Evolutionary conservation across 2,113 vertebrate genomes (phyloP).

Genomic region (Catagonus wagneri): DNA sequence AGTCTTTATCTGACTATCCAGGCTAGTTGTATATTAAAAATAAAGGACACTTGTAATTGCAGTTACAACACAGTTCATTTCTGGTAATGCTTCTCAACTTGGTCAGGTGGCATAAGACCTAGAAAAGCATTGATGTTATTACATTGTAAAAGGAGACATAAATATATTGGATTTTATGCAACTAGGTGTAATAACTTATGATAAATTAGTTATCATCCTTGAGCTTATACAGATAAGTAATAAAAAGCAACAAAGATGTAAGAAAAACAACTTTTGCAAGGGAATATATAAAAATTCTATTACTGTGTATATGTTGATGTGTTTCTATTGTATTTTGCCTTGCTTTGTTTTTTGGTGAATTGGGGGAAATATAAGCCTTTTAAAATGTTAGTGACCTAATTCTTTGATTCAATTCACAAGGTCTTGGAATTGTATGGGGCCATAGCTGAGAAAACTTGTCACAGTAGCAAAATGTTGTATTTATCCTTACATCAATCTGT

Average conservation of each 20-base stretch:
- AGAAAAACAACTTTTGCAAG: neutral
- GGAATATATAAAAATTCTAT: neutral
- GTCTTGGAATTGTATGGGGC: neutral
- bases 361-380: neutral
- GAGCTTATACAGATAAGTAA: neutral
- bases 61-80: neutral
- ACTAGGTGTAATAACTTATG: neutral
- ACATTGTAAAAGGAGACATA: neutral
- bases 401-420: neutral
- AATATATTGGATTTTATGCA: neutral
- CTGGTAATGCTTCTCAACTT: neutral
- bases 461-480: neutral
- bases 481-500: neutral
- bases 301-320: neutral
- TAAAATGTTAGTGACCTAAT: constrained; percentile 14
- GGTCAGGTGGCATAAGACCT: neutral
- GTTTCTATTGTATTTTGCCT: neutral
- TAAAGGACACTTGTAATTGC: neutral
- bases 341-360: neutral
- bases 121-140: neutral
- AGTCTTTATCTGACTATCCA: neutral
- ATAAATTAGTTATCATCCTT: neutral
- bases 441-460: neutral
- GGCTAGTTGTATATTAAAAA: neutral
- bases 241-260: neutral